Evolutionary conservation across 1,140 invertebrate species (phyloP), one percentile per base, ranked within the genome.

Genomic region (Arctopsyche grandis): DNA sequence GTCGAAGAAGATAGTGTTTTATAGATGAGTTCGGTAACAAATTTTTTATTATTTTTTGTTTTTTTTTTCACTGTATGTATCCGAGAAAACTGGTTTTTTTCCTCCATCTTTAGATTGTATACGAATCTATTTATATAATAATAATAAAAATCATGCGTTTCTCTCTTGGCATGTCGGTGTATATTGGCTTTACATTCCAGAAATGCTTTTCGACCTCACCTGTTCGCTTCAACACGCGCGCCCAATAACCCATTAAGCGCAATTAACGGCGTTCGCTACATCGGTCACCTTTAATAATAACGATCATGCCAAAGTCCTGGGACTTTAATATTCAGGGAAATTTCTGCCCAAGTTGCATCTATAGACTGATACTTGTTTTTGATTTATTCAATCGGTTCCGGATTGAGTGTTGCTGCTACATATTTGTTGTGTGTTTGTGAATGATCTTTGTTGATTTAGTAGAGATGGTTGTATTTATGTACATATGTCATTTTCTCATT

Each of bases 101-200:
- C 14, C 16, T 21, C 3, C 29, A 38, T 38, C 29, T 38, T 38
- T 52, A 52, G 10, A 52, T 52, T 24, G 24, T 26, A 48, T 71
- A 46, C 44, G 69, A 71, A 71, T 71, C 69, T 48, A 71, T 71
- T 71, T 71, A 71, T 71, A 71, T 71, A 71, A 71, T 44, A 71
- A 71, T 16, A 71, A 48, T 48, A 16, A 16, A n/a, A 22, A 66
- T 66, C 60, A 46, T 38, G 69, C 29, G 24, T 71, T 71, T 71
- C 69, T 71, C 69, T 71, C 69, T 46, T 44, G n/a, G 14, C 43
- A 22, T 58, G 21, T 21, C 14, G 10, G 24, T 66, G 22, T 66
- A 66, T 66, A 66, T 26, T 66, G 63, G 9, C 63, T 24, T 19
- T 66, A 66, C 63, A 66, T 66, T 66, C 63, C 63, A 66, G 63